These are phyloP conservation scores for Drosophila nannoptera DNA, from an alignment of 1,140 invertebrate species.

Conservation along the genomic window DNA sequence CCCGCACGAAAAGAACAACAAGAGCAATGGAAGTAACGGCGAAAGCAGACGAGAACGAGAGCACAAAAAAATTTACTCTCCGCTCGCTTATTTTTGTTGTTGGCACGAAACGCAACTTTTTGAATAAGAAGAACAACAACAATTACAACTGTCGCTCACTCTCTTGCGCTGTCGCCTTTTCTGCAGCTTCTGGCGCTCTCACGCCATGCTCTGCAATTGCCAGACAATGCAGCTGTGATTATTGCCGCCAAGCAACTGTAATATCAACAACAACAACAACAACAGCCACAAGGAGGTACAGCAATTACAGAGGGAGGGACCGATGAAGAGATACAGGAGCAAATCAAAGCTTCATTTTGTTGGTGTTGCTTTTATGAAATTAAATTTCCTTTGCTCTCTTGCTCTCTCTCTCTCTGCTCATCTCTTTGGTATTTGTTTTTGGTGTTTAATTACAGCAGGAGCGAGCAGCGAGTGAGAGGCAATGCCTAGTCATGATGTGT, in stretches of 20 bases:
- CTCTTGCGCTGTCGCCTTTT: not conserved
- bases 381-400: conserved; percentile 33
- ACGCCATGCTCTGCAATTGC: conserved; percentile 34
- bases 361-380: conserved; percentile 26
- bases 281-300: not conserved
- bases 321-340: not conserved
- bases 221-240: conserved; percentile 65
- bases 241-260: conserved; percentile 42
- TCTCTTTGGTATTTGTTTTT: not conserved
- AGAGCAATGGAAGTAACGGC: not conserved
- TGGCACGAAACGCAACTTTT: conserved; percentile 10
- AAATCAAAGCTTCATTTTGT: conserved; percentile 48
- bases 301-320: conserved; percentile 1
- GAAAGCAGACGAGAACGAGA: not conserved
- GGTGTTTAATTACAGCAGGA: conserved; percentile 49
- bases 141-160: not conserved
- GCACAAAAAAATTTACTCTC: not conserved
- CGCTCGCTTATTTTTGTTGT: conserved; percentile 14
- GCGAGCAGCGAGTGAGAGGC: conserved; percentile 7
- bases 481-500: not conserved
- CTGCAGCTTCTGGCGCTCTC: not conserved
- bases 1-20: not conserved
- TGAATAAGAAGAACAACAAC: conserved; percentile 8
- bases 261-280: conserved; percentile 16
- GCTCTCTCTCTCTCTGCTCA: conserved; percentile 6